Conservation (phyloP, 2,888 invertebrate genomes). For the Nymphalis urticae region DNA sequence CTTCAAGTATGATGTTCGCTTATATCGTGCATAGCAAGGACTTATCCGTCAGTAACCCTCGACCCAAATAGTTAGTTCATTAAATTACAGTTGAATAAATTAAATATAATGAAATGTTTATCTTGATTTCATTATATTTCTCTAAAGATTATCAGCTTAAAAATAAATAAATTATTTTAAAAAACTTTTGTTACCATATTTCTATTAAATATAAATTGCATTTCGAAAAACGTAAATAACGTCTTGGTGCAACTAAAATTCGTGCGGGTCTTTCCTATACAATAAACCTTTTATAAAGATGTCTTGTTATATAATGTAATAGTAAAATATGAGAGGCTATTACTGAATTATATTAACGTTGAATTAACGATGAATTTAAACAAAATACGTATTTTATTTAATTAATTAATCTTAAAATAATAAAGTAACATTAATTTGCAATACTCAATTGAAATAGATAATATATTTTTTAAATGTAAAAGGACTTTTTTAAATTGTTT, state of each 20-base stretch:
- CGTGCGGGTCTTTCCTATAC: no score
- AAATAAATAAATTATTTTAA: not conserved
- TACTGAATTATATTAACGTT: no score
- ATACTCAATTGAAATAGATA: no score
- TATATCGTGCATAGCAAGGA: conserved; percentile 19
- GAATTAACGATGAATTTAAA: no score
- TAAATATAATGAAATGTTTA: not conserved
- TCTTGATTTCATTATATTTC: not conserved
- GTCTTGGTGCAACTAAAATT: not conserved
- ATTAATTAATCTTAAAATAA: no score
- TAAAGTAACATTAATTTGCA: no score
- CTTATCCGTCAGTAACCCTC: conserved; percentile 25
- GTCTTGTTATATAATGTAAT: no score
- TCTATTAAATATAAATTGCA: not conserved
- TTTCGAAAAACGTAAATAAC: not conserved
- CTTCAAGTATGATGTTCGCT: conserved; percentile 19
- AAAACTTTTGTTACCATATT: not conserved
- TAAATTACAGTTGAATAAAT: conserved; percentile 14
- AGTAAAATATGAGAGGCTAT: no score
- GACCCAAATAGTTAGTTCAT: conserved; percentile 27
- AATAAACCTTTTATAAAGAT: no score
- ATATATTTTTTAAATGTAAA: no score
- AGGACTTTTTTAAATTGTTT: no score
- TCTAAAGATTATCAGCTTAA: not conserved
- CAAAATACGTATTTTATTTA: no score